Conservation (phyloP, 2,888 invertebrate genomes). For the Dendrolimus pini region DNA sequence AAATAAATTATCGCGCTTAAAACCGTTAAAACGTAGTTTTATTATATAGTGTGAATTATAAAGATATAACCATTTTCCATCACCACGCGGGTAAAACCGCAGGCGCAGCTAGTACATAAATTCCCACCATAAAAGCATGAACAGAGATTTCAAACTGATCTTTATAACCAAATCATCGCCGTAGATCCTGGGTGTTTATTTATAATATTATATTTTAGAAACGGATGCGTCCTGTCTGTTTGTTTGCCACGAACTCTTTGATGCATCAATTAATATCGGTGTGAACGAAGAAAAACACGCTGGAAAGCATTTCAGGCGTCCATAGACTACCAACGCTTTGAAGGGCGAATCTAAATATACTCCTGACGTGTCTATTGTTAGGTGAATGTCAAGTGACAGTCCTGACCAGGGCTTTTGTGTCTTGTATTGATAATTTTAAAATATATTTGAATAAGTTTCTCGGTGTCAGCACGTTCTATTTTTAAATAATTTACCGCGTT, state of each 20-base stretch:
- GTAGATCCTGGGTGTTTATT: neutral
- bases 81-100: too few species aligned
- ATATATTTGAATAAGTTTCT: too few species aligned
- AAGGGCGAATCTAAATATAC: neutral
- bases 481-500: too few species aligned
- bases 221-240: neutral
- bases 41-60: too few species aligned
- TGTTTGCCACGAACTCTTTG: neutral
- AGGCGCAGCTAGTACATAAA: too few species aligned
- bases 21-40: too few species aligned
- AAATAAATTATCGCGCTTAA: too few species aligned
- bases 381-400: neutral
- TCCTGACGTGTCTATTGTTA: neutral
- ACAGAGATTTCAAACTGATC: too few species aligned
- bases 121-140: too few species aligned
- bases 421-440: neutral
- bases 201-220: neutral
- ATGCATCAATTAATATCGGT: neutral
- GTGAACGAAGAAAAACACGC: neutral
- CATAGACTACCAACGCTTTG: neutral
- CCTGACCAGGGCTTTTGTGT: neutral
- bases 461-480: too few species aligned
- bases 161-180: neutral
- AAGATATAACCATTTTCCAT: too few species aligned
- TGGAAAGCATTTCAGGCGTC: neutral